Conservation (phyloP, 2,888 invertebrate genomes). For the Temnothorax rugatulus region DNA sequence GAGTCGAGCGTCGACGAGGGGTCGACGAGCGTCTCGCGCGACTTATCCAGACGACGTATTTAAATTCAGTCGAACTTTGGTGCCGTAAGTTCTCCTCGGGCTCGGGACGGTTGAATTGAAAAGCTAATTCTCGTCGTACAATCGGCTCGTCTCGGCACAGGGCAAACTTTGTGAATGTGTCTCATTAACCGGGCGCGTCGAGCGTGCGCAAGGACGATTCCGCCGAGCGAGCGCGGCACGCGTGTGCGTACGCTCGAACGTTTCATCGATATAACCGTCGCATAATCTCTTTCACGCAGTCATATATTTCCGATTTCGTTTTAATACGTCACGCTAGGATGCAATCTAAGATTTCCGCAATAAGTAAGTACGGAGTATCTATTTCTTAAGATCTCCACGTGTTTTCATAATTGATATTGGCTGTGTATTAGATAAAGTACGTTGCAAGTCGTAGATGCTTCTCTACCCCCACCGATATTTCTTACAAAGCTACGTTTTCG, state of each 20-base stretch:
- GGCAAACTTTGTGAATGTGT: conserved; percentile 85
- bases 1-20: conserved; percentile 53
- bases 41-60: conserved; percentile 80
- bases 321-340: conserved; percentile 56
- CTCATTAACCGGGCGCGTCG: conserved; percentile 82
- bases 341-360: conserved; percentile 15
- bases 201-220: conserved; percentile 66
- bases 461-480: neutral
- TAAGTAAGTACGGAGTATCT: neutral
- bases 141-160: conserved; percentile 83
- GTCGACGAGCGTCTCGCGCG: conserved; percentile 73
- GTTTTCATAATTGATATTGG: neutral
- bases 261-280: conserved; percentile 69
- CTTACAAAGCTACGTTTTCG: neutral
- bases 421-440: neutral
- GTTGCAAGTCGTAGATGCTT: neutral
- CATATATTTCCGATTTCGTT: conserved; percentile 66
- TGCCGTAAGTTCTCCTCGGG: conserved; percentile 77
- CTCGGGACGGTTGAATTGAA: conserved; percentile 79
- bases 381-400: neutral
- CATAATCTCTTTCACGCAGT: conserved; percentile 66
- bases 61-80: conserved; percentile 83
- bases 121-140: conserved; percentile 85
- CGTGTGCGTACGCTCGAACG: conserved; percentile 59
- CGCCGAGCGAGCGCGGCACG: conserved; percentile 36